These are phyloP conservation scores for Heterochromis multidens DNA, from an alignment of 2,113 vertebrate species.

Conservation along the genomic window DNA sequence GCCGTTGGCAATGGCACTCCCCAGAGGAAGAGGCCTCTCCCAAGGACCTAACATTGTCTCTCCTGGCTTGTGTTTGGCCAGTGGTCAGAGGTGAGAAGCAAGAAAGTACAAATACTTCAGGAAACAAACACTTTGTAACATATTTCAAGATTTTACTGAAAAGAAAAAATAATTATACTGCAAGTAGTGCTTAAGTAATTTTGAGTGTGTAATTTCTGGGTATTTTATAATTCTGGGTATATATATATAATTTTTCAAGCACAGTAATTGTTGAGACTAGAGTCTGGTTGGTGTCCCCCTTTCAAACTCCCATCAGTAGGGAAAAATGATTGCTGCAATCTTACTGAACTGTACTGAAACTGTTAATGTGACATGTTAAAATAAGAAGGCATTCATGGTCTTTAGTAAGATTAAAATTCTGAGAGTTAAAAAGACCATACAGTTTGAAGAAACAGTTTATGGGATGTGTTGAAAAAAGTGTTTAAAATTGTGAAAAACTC, in stretches of 20 bases:
- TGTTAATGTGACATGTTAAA: not conserved
- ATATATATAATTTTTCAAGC: too few relatives aligned
- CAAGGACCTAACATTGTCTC: not conserved
- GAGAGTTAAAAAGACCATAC: not conserved
- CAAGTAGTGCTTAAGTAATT: not conserved
- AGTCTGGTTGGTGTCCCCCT: too few relatives aligned
- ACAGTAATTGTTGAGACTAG: too few relatives aligned
- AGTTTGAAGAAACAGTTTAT: not conserved
- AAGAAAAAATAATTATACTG: not conserved
- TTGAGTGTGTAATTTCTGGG: not conserved
- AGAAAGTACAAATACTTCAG: not conserved
- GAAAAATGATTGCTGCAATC: too few relatives aligned
- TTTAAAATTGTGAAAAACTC: not conserved
- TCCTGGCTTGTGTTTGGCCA: not conserved
- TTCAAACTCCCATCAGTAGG: too few relatives aligned
- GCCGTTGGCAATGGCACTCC: not conserved
- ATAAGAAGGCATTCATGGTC: not conserved
- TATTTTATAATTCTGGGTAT: too few relatives aligned
- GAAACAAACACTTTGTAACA: not conserved
- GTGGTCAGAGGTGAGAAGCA: not conserved
- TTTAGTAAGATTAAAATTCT: not conserved
- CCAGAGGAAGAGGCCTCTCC: too few relatives aligned
- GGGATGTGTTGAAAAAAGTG: not conserved
- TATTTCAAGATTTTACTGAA: not conserved
- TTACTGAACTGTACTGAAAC: not conserved